Conservation (phyloP, 2,888 invertebrate genomes). For the Conops quadrifasciatus region DNA sequence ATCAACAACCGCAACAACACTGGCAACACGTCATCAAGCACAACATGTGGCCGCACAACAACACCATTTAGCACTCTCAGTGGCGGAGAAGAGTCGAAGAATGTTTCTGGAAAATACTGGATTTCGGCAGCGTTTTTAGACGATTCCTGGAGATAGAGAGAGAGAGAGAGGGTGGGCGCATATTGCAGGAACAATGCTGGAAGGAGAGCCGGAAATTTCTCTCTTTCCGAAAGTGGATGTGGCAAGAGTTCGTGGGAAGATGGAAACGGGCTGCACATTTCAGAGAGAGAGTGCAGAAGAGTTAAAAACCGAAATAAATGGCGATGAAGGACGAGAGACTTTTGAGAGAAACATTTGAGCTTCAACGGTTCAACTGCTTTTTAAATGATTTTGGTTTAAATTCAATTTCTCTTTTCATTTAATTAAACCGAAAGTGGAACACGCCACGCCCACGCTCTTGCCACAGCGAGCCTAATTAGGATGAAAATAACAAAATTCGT, state of each 20-base stretch:
- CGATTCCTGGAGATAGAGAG: not conserved
- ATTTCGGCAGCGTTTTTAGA: constrained; percentile 21
- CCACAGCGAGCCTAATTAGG: too few species aligned
- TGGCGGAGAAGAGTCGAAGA: constrained; percentile 9
- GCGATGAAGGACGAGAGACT: too few species aligned
- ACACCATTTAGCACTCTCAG: constrained; percentile 7
- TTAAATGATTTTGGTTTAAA: too few species aligned
- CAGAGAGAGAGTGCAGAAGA: not conserved
- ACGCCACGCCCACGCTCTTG: too few species aligned
- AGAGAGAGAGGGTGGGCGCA: not conserved
- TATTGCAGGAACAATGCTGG: not conserved
- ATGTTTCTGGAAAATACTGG: constrained; percentile 23
- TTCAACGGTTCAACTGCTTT: too few species aligned
- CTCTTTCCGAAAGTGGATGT: not conserved
- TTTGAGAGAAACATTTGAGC: too few species aligned
- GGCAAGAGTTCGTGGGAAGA: not conserved
- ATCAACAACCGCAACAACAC: constrained; percentile 29
- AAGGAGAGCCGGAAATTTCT: not conserved
- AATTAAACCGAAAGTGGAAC: too few species aligned
- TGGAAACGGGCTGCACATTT: too few species aligned
- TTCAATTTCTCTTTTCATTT: too few species aligned
- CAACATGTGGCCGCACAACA: constrained; percentile 32
- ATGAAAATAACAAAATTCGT: too few species aligned
- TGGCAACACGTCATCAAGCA: constrained; percentile 5
- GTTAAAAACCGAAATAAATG: too few species aligned